Base-by-base conservation (phyloP, 2,797 vertebrate genomes). In the Enteromius argenteus region DNA sequence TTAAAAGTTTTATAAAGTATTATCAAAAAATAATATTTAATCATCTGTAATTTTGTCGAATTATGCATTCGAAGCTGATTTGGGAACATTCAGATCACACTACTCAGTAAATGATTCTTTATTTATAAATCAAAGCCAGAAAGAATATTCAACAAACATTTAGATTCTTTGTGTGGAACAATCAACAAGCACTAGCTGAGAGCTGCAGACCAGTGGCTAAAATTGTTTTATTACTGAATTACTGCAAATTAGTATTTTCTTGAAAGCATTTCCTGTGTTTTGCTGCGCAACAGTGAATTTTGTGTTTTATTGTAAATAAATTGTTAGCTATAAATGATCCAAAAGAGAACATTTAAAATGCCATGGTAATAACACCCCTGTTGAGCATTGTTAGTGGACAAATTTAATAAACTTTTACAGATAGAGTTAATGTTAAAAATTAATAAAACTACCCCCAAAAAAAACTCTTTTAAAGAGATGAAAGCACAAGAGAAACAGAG, bases 81-180 rank as follows among this genome's bases (percentile, higher is more conserved):
- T 53, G 17, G 19, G 9, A 14, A 69, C 4, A 42, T 39, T n/a
- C 9, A 69, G 10, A 21, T 9, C 4, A 21, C 3, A 44, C 9
- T 72, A 4, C 15, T 49, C 39, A 49, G 69, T 21, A 73, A 73
- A 73, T 30, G 42, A 72, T 35, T 51, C 9, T 53, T 74, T 74
- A 74, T 74, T 53, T 7, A n/a, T 14, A 74, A 35, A 72, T 72
- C 14, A 30, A 62, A 49, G 46, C 23, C 69, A 49, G 23, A 49
- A 2, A 62, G 13, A 15, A 62, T 62, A 27, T 30, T 62, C 27
- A 62, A 62, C 69, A 49, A 49, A 30, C 15, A 49, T 49, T 49
- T 73, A 15, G 15, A 21, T 53, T 14, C 2, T 74, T 74, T 53
- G 46, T n/a, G 30, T 13, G 27, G 5, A 32, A 13, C 1, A 74